Conservation (phyloP, 2,113 vertebrate genomes). For the Hirundichthys speculiger region DNA sequence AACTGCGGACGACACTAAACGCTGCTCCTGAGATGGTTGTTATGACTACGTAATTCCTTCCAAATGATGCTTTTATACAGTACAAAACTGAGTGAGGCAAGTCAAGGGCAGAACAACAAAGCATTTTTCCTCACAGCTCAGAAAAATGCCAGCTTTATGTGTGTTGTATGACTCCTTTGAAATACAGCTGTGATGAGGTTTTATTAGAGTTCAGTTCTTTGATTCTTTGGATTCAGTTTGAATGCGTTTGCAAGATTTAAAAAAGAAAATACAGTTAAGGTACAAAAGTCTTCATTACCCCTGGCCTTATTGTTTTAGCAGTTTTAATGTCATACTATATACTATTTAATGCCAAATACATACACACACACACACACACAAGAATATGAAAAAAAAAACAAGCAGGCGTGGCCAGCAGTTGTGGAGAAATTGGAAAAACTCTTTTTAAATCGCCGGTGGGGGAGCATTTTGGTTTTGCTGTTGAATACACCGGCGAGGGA, state of each 20-base stretch:
- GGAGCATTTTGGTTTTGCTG: no score
- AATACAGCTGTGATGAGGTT: conserved; percentile 53
- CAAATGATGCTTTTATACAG: conserved; percentile 75
- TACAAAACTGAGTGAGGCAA: conserved; percentile 66
- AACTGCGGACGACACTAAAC: conserved; percentile 68
- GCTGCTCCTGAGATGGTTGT: conserved; percentile 67
- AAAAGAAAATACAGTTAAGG: no score
- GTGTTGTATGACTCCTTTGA: conserved; percentile 47
- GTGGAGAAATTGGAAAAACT: no score
- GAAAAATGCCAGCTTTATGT: conserved; percentile 59
- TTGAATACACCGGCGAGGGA: no score
- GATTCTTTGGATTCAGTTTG: conserved; percentile 30
- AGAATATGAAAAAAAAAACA: no score
- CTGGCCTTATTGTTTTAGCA: no score
- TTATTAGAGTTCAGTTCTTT: conserved; percentile 24
- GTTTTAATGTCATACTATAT: no score
- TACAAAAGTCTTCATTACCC: no score
- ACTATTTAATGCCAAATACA: no score
- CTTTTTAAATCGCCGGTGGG: no score
- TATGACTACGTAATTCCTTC: conserved; percentile 77
- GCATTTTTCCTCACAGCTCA: conserved; percentile 47
- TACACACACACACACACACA: no score
- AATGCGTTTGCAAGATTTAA: conserved; percentile 1
- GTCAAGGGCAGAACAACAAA: conserved; percentile 72
- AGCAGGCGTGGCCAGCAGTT: no score